Evolutionary conservation across 2,797 vertebrate genomes (phyloP).

Genomic region (Austrolebias charrua): DNA sequence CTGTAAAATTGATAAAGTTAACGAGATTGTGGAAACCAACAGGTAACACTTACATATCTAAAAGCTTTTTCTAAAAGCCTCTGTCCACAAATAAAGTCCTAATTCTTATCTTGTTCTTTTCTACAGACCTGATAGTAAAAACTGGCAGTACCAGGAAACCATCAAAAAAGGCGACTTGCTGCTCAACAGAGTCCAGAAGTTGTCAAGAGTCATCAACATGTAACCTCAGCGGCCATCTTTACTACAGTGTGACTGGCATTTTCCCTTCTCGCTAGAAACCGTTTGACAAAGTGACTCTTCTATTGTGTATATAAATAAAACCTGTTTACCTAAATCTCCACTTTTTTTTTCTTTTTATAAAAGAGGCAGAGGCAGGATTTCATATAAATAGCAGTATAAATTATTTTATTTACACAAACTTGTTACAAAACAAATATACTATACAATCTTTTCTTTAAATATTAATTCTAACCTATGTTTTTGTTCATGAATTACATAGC

Average conservation of each 20-base stretch:
- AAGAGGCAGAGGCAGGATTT: slow-evolving; percentile 80
- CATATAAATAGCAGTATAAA: slow-evolving; percentile 99
- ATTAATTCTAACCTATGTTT: slow-evolving; percentile 98
- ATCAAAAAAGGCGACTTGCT: slow-evolving; percentile 98
- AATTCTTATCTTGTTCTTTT: neutral
- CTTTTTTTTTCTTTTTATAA: slow-evolving; percentile 25
- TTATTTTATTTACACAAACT: slow-evolving; percentile 99
- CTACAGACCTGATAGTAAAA: slow-evolving; percentile 96
- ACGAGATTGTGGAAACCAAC: slow-evolving; percentile 98
- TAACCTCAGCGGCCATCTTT: slow-evolving; percentile 67
- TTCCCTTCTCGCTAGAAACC: slow-evolving; percentile 46
- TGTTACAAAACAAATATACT: slow-evolving; percentile 99
- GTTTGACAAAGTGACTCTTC: slow-evolving; percentile 65
- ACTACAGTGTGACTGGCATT: slow-evolving; percentile 29
- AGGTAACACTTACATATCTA: slow-evolving; percentile 78
- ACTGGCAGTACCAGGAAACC: slow-evolving; percentile 99
- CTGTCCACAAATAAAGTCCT: neutral
- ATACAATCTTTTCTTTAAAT: slow-evolving; percentile 99
- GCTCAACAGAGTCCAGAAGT: slow-evolving; percentile 98
- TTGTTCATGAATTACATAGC: slow-evolving; percentile 99
- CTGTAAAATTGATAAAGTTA: slow-evolving; percentile 99
- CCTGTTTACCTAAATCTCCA: slow-evolving; percentile 47
- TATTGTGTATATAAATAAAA: slow-evolving; percentile 83
- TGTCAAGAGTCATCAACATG: slow-evolving; percentile 99
- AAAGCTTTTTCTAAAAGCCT: neutral